Evolutionary conservation across 2,888 invertebrate genomes (phyloP).

Genomic region (Venusia cambrica): DNA sequence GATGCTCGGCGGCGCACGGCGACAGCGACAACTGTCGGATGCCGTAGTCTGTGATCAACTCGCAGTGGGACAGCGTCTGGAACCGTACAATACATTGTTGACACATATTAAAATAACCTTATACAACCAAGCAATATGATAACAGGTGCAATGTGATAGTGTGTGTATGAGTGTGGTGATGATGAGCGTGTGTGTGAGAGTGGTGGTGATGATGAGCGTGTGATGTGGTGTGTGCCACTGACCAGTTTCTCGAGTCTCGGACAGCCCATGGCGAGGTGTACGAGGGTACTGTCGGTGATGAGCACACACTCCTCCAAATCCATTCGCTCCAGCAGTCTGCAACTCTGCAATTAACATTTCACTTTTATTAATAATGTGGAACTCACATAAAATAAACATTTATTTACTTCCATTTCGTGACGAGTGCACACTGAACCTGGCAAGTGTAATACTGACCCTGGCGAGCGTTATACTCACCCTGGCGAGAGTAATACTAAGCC

Average conservation of each 20-base stretch:
- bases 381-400: too few species aligned
- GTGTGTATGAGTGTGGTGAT: too few species aligned
- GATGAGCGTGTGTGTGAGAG: too few species aligned
- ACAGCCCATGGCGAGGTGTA: constrained; percentile 96
- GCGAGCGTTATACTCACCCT: constrained; percentile 79
- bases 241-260: constrained; percentile 97
- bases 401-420: too few species aligned
- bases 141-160: too few species aligned
- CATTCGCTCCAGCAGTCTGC: constrained; percentile 96
- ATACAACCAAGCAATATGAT: too few species aligned
- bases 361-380: too few species aligned
- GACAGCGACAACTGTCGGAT: constrained; percentile 96
- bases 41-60: constrained; percentile 98
- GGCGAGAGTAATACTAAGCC: too few species aligned
- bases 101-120: too few species aligned
- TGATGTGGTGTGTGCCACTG: constrained; percentile 54
- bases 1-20: constrained; percentile 95
- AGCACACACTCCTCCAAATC: constrained; percentile 98
- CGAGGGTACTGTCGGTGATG: constrained; percentile 96
- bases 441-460: neutral
- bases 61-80: constrained; percentile 99
- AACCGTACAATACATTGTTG: too few species aligned
- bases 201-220: too few species aligned
- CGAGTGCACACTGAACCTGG: too few species aligned
- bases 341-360: constrained; percentile 84